These are phyloP conservation scores for Rapana venosa DNA, from an alignment of 2,888 invertebrate genomes.

Conservation along the genomic window DNA sequence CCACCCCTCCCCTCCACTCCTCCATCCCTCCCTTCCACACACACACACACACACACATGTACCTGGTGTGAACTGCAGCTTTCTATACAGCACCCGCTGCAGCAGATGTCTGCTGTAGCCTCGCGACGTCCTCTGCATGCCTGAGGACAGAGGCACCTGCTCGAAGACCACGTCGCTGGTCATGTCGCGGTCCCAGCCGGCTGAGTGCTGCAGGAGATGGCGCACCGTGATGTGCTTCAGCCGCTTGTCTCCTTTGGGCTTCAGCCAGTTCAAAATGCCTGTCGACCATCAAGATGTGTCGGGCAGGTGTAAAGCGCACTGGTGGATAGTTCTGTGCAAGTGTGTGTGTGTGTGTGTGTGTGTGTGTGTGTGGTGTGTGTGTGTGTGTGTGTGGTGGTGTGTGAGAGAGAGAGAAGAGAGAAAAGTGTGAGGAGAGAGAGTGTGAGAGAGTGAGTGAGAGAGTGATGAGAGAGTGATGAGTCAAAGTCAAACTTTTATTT, in stretches of 20 bases:
- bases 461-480: too few species aligned
- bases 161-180: conserved; percentile 71
- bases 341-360: too few species aligned
- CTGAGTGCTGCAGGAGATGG: conserved; percentile 74
- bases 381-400: too few species aligned
- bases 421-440: too few species aligned
- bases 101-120: conserved; percentile 57
- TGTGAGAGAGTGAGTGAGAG: too few species aligned
- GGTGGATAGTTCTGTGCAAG: too few species aligned
- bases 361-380: too few species aligned
- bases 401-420: too few species aligned
- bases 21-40: background rate
- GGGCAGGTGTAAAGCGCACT: too few species aligned
- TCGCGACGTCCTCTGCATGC: conserved; percentile 48
- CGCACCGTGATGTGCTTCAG: conserved; percentile 59
- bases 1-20: too few species aligned
- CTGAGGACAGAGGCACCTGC: conserved; percentile 48
- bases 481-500: too few species aligned
- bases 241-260: conserved; percentile 54
- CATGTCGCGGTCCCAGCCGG: conserved; percentile 72
- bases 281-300: background rate
- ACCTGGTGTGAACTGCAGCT: conserved; percentile 71
- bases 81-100: conserved; percentile 63
- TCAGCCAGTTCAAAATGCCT: conserved; percentile 58
- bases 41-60: background rate